These are phyloP conservation scores for Neomonachus schauinslandi DNA, from an alignment of 2,113 vertebrate species.

Conservation along the genomic window DNA sequence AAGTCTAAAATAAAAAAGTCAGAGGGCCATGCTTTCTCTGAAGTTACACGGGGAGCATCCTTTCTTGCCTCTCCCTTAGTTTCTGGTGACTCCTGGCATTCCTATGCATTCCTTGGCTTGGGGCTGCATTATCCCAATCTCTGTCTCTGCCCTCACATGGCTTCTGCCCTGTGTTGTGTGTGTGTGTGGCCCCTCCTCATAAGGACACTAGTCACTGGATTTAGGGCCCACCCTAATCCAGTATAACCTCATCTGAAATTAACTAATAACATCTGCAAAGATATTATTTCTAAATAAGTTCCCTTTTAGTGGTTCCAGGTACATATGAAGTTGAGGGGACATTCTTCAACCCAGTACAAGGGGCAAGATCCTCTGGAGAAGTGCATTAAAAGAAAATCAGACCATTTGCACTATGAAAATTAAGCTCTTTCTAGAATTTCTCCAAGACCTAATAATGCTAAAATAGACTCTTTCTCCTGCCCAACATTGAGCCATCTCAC, in stretches of 20 bases:
- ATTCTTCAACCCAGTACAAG: not conserved
- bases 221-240: not conserved
- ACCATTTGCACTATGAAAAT: not conserved
- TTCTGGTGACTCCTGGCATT: not conserved
- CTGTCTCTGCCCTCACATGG: not conserved
- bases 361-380: not conserved
- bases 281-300: not conserved
- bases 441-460: not conserved
- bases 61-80: not conserved
- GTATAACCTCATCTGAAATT: not conserved
- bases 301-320: not conserved
- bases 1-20: not conserved
- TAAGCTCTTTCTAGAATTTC: not conserved
- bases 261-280: not conserved
- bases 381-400: not conserved
- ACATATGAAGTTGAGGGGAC: not conserved
- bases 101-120: not conserved
- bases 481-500: not conserved
- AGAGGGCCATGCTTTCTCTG: not conserved
- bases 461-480: not conserved
- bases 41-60: not conserved
- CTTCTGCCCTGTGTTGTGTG: rapidly evolving
- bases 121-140: not conserved
- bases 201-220: not conserved
- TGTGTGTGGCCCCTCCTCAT: not conserved